Evolutionary conservation across 2,888 invertebrate genomes (phyloP).

Genomic region (Microplitis deprimator): DNA sequence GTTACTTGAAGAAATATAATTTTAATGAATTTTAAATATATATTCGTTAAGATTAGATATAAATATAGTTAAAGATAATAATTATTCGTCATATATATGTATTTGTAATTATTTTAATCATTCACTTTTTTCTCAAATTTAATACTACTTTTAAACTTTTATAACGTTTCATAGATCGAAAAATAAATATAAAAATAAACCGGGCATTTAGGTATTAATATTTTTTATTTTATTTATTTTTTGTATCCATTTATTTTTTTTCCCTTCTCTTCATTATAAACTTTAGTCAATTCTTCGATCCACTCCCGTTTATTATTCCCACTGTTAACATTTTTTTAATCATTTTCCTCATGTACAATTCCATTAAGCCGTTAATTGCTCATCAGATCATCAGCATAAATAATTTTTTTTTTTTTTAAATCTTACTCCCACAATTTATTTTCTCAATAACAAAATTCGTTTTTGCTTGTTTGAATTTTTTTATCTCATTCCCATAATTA

Average conservation of each 20-base stretch:
- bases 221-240: conserved; percentile 48
- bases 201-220: conserved; percentile 72
- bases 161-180: conserved; percentile 71
- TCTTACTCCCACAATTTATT: conserved; percentile 12
- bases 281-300: conserved; percentile 42
- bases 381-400: neutral
- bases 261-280: conserved; percentile 37
- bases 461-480: neutral
- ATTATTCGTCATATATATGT: conserved; percentile 49
- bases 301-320: conserved; percentile 42
- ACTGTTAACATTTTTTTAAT: conserved; percentile 47
- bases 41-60: conserved; percentile 43
- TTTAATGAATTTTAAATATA: conserved; percentile 38
- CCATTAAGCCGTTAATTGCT: conserved; percentile 10
- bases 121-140: conserved; percentile 55
- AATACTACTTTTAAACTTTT: conserved; percentile 71
- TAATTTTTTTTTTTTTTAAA: conserved; percentile 6
- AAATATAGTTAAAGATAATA: conserved; percentile 51
- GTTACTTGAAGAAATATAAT: conserved; percentile 11
- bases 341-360: conserved; percentile 31
- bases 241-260: conserved; percentile 66
- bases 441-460: neutral
- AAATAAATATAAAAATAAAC: conserved; percentile 73
- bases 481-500: neutral
- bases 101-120: conserved; percentile 24